Conservation (phyloP, 2,113 vertebrate species). For the Falco punctatus region DNA sequence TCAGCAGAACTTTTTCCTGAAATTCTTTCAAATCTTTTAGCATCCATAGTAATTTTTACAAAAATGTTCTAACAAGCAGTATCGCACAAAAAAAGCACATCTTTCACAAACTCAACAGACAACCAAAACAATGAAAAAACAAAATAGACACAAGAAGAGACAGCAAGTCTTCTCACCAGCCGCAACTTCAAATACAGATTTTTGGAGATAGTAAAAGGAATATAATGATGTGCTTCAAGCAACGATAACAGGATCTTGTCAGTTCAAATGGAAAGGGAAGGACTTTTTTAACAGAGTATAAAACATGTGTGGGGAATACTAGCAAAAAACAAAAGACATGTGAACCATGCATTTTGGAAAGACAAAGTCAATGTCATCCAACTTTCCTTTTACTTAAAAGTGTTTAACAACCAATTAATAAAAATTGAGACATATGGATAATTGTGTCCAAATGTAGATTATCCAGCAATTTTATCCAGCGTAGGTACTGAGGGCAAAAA, state of each 20-base stretch:
- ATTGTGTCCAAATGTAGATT: not conserved
- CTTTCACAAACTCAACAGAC: not conserved
- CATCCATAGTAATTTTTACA: not conserved
- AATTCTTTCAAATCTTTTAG: not conserved
- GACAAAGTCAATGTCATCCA: not conserved
- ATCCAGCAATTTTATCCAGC: not conserved
- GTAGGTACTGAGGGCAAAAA: not conserved
- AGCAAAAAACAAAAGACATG: not conserved
- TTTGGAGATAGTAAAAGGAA: not conserved
- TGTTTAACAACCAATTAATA: not conserved
- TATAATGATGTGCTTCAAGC: not conserved
- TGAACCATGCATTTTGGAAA: not conserved
- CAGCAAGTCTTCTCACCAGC: not conserved
- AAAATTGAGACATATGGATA: not conserved
- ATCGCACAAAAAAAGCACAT: not conserved
- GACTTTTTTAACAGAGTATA: not conserved
- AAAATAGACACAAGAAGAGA: not conserved
- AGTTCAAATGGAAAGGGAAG: not conserved
- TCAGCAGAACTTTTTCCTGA: not conserved
- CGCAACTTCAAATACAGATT: not conserved
- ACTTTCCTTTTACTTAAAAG: not conserved
- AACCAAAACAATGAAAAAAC: not conserved
- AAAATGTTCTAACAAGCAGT: not conserved
- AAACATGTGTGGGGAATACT: not conserved
- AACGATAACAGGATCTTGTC: not conserved